phyloP scores from a whole-genome alignment of 2,888 invertebrate species.

The Caenorhabditis panamensis region DNA sequence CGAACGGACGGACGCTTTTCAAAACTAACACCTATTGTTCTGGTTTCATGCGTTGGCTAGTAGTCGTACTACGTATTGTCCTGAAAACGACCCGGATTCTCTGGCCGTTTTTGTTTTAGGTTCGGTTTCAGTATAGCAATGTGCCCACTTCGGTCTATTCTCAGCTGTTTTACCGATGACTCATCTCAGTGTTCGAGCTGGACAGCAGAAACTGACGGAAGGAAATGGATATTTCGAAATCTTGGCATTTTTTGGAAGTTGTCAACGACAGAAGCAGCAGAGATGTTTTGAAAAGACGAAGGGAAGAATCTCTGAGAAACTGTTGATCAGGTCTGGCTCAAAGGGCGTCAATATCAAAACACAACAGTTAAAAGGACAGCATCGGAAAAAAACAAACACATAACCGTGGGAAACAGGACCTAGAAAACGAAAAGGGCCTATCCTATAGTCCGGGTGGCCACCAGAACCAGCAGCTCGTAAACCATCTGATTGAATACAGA shows the following conservation, averaged over 20 bases:
- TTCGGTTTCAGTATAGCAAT: neutral
- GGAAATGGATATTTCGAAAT: conserved; percentile 19
- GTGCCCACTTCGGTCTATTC: neutral
- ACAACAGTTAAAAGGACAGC: neutral
- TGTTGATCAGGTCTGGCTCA: neutral
- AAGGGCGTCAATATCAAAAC: neutral
- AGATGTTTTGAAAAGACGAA: neutral
- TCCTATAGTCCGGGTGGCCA: neutral
- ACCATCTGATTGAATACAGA: conserved; percentile 54
- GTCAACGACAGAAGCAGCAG: neutral
- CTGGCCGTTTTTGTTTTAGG: conserved; percentile 7
- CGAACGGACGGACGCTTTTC: neutral
- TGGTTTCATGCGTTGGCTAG: conserved; percentile 33
- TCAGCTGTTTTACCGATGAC: neutral
- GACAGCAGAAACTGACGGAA: neutral
- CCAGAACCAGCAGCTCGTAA: conserved; percentile 34
- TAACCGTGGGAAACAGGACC: neutral
- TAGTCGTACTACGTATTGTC: conserved; percentile 48
- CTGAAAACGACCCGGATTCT: conserved; percentile 45
- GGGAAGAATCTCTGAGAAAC: neutral
- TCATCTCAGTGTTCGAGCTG: conserved; percentile 2
- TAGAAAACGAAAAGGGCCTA: neutral
- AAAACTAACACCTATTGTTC: conserved; percentile 41
- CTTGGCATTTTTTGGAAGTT: neutral
- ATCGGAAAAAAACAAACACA: neutral